Evolutionary conservation across 2,113 vertebrate species (phyloP), one percentile per base, ranked within the genome.

Genomic region (Agapornis roseicollis): DNA sequence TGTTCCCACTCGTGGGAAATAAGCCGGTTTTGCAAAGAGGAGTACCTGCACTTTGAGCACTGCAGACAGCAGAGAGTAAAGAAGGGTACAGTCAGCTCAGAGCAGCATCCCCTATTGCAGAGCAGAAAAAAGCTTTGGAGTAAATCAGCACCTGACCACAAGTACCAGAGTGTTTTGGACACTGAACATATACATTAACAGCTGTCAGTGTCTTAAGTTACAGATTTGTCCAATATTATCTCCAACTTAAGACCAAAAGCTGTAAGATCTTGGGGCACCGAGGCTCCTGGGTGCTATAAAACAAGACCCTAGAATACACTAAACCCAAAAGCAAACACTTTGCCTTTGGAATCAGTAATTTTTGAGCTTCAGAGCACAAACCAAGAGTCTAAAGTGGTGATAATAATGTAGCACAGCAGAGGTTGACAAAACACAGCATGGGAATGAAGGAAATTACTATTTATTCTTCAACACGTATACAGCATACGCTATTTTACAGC

Each of bases 381-480:
- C 88, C 88, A 89, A 90, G 90, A 93, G 92, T 79, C 91, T 97
- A 88, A 95, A 97, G 95, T 97, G 95, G 93, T 95, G 96, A 97
- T 96, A 97, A 97, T 94, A 97, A 96, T 96, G 95, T 94, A 96
- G 96, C 97, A 97, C 96, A 95, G 96, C 95, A 95, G 94, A 93
- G 84, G 91, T 85, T 86, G 96, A 96, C 97, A 90, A 96, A 96
- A 94, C 93, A 97, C 92, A 89, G 95, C 95, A 91, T 94, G 97
- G 95, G 94, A 95, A 96, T 95, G 97, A 93, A 97, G 91, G 93
- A 96, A 96, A 92, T 94, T 91, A 96, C 95, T 97, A 95, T 97
- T 97, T 97, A 97, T 97, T 97, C 90, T 80, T 98, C 96, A 96
- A 96, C 94, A 96, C 69, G 96, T 97, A 94, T 87, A 97, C 94